A percentile compares a stretch with the other conserved stretches of the same genome.
Evolutionary conservation across 37 sponge, comb jelly and placozoan genomes (phyloP).

Genomic region (Hexactinellida sp.): DNA sequence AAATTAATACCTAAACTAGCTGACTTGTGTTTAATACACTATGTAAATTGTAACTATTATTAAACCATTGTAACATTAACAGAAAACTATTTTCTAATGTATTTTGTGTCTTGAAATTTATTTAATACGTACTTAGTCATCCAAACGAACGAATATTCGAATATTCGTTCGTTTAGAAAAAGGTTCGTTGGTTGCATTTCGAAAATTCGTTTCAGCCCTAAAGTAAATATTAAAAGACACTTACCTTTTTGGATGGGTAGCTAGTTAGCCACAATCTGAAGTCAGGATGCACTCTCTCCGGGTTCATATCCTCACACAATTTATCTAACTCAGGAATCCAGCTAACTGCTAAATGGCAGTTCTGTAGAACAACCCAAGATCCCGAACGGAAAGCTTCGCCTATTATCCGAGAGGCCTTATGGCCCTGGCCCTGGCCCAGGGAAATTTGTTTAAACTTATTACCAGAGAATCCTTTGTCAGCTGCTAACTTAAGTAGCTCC

Average conservation of each 20-base stretch:
- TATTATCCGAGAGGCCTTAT: slow-evolving; percentile 79
- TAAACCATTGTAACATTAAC: too few relatives aligned
- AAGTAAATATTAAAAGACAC: background rate
- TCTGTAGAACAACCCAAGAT: slow-evolving; percentile 95
- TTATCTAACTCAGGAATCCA: slow-evolving; percentile 99
- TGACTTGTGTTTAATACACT: too few relatives aligned
- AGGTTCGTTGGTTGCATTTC: too few relatives aligned
- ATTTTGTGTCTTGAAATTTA: too few relatives aligned
- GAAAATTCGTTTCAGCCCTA: too few relatives aligned
- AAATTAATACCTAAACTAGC: too few relatives aligned
- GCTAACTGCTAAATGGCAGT: slow-evolving; percentile 93
- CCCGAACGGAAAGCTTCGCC: slow-evolving; percentile 65
- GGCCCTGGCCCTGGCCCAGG: slow-evolving; percentile 96
- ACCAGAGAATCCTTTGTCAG: slow-evolving; percentile 79
- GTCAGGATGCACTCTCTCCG: slow-evolving; percentile 65
- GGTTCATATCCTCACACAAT: slow-evolving; percentile 80
- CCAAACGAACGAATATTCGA: too few relatives aligned
- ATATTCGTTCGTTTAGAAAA: too few relatives aligned
- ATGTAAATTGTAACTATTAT: too few relatives aligned
- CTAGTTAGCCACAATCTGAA: slow-evolving; percentile 96
- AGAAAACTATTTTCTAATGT: too few relatives aligned
- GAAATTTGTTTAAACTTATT: slow-evolving; percentile 94
- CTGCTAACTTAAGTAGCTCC: slow-evolving; percentile 85
- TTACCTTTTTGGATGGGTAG: slow-evolving; percentile 95
- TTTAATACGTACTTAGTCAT: too few relatives aligned